phyloP scores from a whole-genome alignment of 1,140 invertebrate species.

The Periplaneta americana region DNA sequence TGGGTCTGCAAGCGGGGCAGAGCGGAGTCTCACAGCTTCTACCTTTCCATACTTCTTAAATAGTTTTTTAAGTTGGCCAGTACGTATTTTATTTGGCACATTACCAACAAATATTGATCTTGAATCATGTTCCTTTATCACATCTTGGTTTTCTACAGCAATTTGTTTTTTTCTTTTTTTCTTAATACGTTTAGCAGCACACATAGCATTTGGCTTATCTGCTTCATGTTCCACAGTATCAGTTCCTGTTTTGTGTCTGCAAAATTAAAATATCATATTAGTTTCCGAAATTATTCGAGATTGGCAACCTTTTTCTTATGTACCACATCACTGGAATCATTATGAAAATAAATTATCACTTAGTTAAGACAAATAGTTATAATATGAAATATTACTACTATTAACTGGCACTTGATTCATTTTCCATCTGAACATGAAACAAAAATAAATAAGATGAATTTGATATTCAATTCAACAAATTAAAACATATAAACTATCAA shows the following conservation, averaged over 20 bases:
- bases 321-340: too few relatives aligned
- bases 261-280: too few relatives aligned
- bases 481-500: too few relatives aligned
- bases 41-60: slow-evolving; percentile 57
- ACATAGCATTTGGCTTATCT: background rate
- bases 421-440: too few relatives aligned
- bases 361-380: too few relatives aligned
- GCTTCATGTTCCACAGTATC: background rate
- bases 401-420: too few relatives aligned
- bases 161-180: background rate
- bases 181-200: background rate
- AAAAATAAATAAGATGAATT: too few relatives aligned
- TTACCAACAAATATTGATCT: slow-evolving; percentile 64
- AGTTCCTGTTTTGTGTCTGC: background rate
- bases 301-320: too few relatives aligned
- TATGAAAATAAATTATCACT: too few relatives aligned
- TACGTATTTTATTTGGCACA: slow-evolving; percentile 46
- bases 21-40: slow-evolving; percentile 47
- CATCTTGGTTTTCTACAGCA: background rate
- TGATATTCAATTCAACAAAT: too few relatives aligned
- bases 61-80: slow-evolving; percentile 45
- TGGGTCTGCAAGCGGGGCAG: slow-evolving; percentile 26
- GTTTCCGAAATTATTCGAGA: too few relatives aligned
- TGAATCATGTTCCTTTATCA: slow-evolving; percentile 21
- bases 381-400: too few relatives aligned